Evolutionary conservation across 2,113 vertebrate species (phyloP), one percentile per base, ranked within the genome.

Genomic region (Trochalopteron elliotii): DNA sequence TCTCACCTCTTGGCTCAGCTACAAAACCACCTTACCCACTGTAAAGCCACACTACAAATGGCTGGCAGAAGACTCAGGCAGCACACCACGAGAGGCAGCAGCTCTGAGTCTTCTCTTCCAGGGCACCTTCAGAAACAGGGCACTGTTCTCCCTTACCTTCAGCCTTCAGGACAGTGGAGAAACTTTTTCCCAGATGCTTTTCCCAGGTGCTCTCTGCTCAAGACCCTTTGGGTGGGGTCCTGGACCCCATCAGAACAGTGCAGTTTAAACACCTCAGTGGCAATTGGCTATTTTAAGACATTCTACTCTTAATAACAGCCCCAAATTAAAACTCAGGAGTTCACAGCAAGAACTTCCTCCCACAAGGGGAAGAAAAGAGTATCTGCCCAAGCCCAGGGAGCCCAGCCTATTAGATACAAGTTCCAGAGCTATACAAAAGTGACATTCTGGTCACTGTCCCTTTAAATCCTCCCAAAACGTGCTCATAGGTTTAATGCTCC

Each of bases 251-350:
- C 39, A n/a, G 35, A 90, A 27, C 37, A 61, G 31, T 0, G 0
- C 0, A 0, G 30, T 31, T 80, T 37, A 12, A 61, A 65, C 6
- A 3, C 20, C 28, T 49, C 63, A 72, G 53, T 49, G 37, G n/a
- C 4, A 1, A 31, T 0, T 28, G 10, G 27, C 30, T 28, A 2
- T n/a, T 40, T 5, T 5, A 60, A 15, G 14, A 33, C 31, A 45
- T 4, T 5, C 19, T 22, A 25, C 11, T 27, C 9, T 9, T 50
- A 59, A 4, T 18, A 88, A n/a, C 27, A 49, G 28, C 9, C 31
- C 15, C 64, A 77, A 70, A 59, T n/a, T 42, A 77, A 37, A 88
- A 64, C 27, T 86, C 39, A 19, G 9, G 18, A 60, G 45, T 24
- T 88, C 55, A 31, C n/a, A 86, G 53, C 10, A 7, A 20, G 44